Evolutionary conservation across 1,140 invertebrate genomes (phyloP).

Genomic region (Acromyrmex echinatior): DNA sequence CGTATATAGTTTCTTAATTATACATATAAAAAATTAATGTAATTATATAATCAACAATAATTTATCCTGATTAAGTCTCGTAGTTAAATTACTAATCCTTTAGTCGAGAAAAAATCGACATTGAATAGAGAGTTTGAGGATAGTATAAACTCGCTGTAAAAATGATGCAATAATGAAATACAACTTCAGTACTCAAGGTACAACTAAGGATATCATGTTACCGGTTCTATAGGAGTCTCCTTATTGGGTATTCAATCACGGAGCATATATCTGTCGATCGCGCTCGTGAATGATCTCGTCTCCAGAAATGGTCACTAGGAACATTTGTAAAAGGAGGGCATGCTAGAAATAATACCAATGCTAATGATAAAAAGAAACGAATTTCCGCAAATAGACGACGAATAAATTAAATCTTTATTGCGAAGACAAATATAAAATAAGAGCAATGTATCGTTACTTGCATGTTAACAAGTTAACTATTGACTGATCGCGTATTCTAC

Average conservation of each 20-base stretch:
- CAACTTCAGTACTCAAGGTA: slow-evolving; percentile 55
- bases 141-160: slow-evolving; percentile 43
- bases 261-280: slow-evolving; percentile 26
- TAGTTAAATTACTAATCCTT: background rate
- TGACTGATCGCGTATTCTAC: background rate
- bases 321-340: slow-evolving; percentile 60
- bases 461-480: background rate
- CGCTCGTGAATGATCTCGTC: slow-evolving; percentile 55
- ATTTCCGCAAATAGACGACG: slow-evolving; percentile 47
- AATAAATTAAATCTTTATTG: slow-evolving; percentile 9
- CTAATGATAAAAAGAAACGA: slow-evolving; percentile 33
- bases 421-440: slow-evolving; percentile 14
- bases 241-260: slow-evolving; percentile 65
- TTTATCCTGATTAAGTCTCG: background rate
- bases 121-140: slow-evolving; percentile 31
- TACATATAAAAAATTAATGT: background rate
- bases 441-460: background rate
- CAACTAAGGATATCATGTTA: slow-evolving; percentile 67
- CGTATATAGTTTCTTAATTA: background rate
- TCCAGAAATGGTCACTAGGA: slow-evolving; percentile 58
- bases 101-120: slow-evolving; percentile 14
- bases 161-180: slow-evolving; percentile 67
- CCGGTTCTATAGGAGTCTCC: slow-evolving; percentile 66
- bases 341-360: slow-evolving; percentile 36
- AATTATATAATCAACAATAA: background rate